Base-by-base conservation (phyloP, 2,113 vertebrate genomes). In the Stictonetta naevosa region DNA sequence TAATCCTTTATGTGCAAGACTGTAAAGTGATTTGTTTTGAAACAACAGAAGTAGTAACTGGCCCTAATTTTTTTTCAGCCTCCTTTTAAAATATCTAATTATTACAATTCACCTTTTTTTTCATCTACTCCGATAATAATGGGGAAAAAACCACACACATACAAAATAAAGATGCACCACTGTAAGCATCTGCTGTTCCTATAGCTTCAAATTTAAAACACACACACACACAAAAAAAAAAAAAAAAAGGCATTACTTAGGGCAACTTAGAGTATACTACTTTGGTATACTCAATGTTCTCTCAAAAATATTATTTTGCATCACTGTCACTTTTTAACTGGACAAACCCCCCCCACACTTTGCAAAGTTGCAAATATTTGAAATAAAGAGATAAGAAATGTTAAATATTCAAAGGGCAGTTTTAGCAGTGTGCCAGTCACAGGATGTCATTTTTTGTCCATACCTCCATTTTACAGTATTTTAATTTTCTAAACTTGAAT, bases 401-500 rank as follows among this genome's bases (percentile, higher is more conserved):
- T 91, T 48, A 88, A 88, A 72, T 78, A 92, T 91, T 95, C 58
- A 86, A n/a, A 21, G 36, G 72, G 46, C 28, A 86, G 53, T 55
- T 95, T 94, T 46, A 89, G 71, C 56, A 75, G 29, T 4, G 10
- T 76, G n/a, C n/a, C 53, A 69, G 53, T 73, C 86, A 88, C 25
- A 50, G 34, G 3, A 11, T 4, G 3, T 38, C 13, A 59, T 83
- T 81, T 92, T 42, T 84, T 62, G 20, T 28, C 33, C 68, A 69
- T 66, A 36, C 4, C 28, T 74, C 74, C 29, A 68, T 40, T 71
- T 71, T 46, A 38, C 3, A 33, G 40, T 46, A 77, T 60, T 90
- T 78, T 36, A 16, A 33, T 96, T 92, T 82, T 86, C 56, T 56
- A 66, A 76, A 31, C 25, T 62, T 36, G 29, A 83, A 68, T 60